A percentile compares a stretch with the other conserved stretches of the same genome.
These are phyloP conservation scores for Lepeophtheirus nordmannii DNA, from an alignment of 2,888 invertebrate genomes.

Conservation along the genomic window DNA sequence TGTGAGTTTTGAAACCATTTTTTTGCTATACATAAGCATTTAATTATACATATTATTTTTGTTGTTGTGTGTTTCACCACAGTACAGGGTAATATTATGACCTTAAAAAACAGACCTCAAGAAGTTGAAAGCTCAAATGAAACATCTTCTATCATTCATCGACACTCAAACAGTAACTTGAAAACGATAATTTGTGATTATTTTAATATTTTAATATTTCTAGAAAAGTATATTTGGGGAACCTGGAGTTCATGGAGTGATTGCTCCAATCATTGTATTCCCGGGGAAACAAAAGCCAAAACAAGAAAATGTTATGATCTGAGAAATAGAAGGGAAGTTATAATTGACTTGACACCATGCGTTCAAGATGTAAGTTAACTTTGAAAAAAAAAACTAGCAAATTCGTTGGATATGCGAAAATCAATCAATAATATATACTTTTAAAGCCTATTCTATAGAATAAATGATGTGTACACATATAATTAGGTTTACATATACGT, in stretches of 20 bases:
- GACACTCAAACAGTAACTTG: neutral
- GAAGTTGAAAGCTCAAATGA: neutral
- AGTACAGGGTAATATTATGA: neutral
- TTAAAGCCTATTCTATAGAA: too few species aligned
- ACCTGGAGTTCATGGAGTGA: neutral
- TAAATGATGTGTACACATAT: too few species aligned
- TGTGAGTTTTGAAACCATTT: neutral
- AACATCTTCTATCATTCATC: neutral
- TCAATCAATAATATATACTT: too few species aligned
- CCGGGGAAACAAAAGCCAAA: neutral
- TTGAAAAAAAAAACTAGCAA: too few species aligned
- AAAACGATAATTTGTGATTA: neutral
- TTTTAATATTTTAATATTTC: neutral
- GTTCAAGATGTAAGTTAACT: constrained; percentile 1
- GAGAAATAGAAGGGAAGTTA: neutral
- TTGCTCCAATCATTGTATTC: neutral
- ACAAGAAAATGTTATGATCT: constrained; percentile 6
- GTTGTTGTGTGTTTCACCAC: neutral
- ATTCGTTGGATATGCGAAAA: too few species aligned
- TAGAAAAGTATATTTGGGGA: neutral
- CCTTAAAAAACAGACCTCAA: neutral
- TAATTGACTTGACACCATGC: constrained; percentile 1
- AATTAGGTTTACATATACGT: too few species aligned
- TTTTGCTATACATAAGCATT: neutral
- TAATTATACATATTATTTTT: neutral